Evolutionary conservation across 1,140 invertebrate genomes (phyloP), one percentile per base, ranked within the genome.

Genomic region (Drosophila malerkotliana): DNA sequence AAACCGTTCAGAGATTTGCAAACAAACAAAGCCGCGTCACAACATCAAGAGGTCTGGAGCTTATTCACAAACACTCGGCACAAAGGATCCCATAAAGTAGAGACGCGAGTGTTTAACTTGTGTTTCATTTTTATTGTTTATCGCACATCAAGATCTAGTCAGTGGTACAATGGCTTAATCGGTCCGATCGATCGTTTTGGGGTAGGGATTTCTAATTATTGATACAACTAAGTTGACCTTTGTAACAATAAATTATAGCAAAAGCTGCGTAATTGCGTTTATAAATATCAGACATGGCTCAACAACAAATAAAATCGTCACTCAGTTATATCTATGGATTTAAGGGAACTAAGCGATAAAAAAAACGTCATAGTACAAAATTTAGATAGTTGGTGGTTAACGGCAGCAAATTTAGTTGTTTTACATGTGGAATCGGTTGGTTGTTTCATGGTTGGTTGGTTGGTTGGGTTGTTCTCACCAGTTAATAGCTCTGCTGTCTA

Each of bases 241-340:
- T 61, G 54, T 78, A 87, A 87, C 59, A 84, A 81, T 89, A 89
- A 89, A 85, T 85, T 60, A 90, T 81, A 90, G 75, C 80, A 84
- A 84, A 37, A 63, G 69, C 79, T 88, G 69, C 77, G 56, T 78
- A 78, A 73, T 63, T 74, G 64, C 71, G 60, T 84, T 89, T 81
- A 79, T 79, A 78, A 90, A 90, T 90, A 90, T 85, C 85, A 90
- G 80, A 89, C 77, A 80, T 72, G 71, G 78, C 77, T 82, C 45
- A 88, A 89, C 76, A 80, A 85, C 58, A 87, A 85, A 87, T 53
- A 78, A 48, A 57, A 73, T 85, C 60, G 77, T 82, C 49, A 58
- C 67, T 79, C 63, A 37, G 34, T 58, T 72, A 74, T 64, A 64
- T 9, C 9, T 14, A 44, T 59, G 48, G 52, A 71, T 67, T 69